Evolutionary conservation across 2,113 vertebrate genomes (phyloP).

Genomic region (Paratilapia polleni): DNA sequence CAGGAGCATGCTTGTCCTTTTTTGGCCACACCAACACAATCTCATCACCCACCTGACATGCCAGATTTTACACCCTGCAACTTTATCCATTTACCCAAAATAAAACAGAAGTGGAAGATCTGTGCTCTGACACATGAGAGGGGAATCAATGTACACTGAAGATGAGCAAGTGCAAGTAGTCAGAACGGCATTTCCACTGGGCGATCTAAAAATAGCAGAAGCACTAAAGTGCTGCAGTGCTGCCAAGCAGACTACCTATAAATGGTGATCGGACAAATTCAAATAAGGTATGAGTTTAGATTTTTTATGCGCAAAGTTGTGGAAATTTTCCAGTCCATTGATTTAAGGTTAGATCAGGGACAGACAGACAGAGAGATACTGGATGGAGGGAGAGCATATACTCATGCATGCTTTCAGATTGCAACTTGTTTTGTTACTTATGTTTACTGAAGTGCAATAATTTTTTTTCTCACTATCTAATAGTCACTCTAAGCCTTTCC

Average conservation of each 20-base stretch:
- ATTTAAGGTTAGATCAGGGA: not conserved
- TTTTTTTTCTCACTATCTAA: constrained; percentile 37
- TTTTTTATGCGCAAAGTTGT: not conserved
- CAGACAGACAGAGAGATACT: fast-evolving
- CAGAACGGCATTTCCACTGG: not conserved
- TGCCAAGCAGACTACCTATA: not conserved
- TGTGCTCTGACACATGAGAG: not conserved
- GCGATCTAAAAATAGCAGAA: not conserved
- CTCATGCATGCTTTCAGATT: constrained; percentile 40
- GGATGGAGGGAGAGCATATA: constrained; percentile 17
- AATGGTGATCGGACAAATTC: not conserved
- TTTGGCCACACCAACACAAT: not conserved
- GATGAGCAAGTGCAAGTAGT: not conserved
- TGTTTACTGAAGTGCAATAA: constrained; percentile 49
- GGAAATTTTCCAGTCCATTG: fast-evolving
- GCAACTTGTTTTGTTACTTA: constrained; percentile 51
- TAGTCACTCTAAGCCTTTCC: constrained; percentile 38
- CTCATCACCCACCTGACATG: not conserved
- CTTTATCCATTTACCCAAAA: not conserved
- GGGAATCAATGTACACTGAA: not conserved
- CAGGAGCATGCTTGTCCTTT: not conserved
- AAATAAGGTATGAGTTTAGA: not conserved
- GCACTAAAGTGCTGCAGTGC: not conserved
- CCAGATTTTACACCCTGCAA: not conserved
- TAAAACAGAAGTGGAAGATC: not conserved